A percentile compares a stretch with the other conserved stretches of the same genome.
Conservation (phyloP, 2,797 vertebrate genomes). For the Eidolon dupreanum region DNA sequence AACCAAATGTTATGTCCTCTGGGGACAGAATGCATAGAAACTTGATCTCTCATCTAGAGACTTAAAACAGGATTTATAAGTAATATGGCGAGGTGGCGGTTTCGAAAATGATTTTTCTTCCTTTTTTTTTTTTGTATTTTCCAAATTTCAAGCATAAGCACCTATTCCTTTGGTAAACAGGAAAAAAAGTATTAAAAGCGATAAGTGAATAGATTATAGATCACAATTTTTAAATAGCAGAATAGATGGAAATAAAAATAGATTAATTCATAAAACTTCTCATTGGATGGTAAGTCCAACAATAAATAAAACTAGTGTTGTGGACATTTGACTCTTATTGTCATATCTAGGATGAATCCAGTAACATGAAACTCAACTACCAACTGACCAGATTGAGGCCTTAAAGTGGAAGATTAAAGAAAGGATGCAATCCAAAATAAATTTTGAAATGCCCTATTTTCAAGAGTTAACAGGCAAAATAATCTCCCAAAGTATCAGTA, state of each 20-base stretch:
- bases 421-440: neutral
- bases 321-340: neutral
- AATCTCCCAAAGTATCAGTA: neutral
- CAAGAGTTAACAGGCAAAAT: neutral
- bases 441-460: conserved; percentile 35
- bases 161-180: neutral
- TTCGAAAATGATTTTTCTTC: neutral
- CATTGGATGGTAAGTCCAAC: neutral
- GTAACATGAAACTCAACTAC: neutral
- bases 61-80: neutral
- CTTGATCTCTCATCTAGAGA: neutral
- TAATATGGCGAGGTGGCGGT: neutral
- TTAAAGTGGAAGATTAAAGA: neutral
- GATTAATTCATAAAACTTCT: neutral
- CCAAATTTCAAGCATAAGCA: neutral
- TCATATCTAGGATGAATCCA: neutral
- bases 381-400: neutral
- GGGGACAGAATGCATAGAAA: neutral
- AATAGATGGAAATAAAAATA: neutral
- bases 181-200: neutral
- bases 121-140: neutral
- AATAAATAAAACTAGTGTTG: neutral
- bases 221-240: neutral
- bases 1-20: neutral
- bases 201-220: neutral